These are phyloP conservation scores for Pristis pectinata DNA, from an alignment of 2,797 vertebrate species.

Conservation along the genomic window DNA sequence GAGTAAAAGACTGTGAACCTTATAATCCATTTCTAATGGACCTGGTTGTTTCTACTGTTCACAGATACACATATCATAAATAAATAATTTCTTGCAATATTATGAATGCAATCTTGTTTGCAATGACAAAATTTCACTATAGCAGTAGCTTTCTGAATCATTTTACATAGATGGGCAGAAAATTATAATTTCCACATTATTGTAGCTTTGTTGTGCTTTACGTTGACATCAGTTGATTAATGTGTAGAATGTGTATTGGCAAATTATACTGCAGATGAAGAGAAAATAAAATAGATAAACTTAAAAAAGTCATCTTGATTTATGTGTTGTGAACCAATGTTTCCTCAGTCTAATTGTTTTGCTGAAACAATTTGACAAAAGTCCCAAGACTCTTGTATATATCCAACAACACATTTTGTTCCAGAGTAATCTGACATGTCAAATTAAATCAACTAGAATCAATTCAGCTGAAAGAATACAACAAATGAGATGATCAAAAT, in stretches of 20 bases:
- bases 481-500: slow-evolving; percentile 10
- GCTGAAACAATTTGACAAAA: slow-evolving; percentile 2
- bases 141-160: neutral
- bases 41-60: slow-evolving; percentile 23
- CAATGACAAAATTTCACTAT: slow-evolving; percentile 2
- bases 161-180: neutral
- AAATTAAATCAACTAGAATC: slow-evolving; percentile 4
- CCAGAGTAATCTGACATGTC: neutral
- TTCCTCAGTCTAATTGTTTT: slow-evolving; percentile 14
- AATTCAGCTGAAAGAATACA: neutral
- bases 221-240: neutral
- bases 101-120: slow-evolving; percentile 28
- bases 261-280: slow-evolving; percentile 5
- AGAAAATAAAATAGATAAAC: slow-evolving; percentile 10
- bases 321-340: neutral
- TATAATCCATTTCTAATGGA: slow-evolving; percentile 32
- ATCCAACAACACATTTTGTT: neutral
- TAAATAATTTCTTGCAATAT: slow-evolving; percentile 12
- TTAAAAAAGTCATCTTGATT: neutral
- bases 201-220: neutral
- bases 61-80: slow-evolving; percentile 28
- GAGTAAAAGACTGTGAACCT: slow-evolving; percentile 23
- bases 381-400: neutral
- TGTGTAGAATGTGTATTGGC: neutral
- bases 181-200: neutral